Base-by-base conservation (phyloP, 2,797 vertebrate species). In the Sebastes variabilis region DNA sequence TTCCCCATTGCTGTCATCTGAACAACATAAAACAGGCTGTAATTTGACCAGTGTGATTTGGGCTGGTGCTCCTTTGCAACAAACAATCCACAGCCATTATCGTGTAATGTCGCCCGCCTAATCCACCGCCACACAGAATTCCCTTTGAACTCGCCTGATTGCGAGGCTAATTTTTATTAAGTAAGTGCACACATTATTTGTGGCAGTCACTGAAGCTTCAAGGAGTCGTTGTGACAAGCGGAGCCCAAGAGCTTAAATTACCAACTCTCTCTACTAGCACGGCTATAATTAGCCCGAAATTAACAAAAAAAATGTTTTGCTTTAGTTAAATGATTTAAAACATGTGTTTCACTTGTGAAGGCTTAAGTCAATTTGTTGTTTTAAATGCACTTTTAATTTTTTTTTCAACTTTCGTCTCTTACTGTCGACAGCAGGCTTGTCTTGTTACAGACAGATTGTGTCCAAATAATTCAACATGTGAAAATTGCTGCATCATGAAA, bases 271-370 rank as follows among this genome's bases (percentile, higher is more conserved):
- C 86, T 94, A 88, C 89, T 92, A 89, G 88, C 94, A 85, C 80
- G 88, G 87, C 94, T 96, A 93, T 97, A 97, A 97, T 97, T 96
- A 97, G 90, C 92, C 93, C 91, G 86, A 95, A 89, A 96, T 96
- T 94, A 97, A 94, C 94, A 94, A 94, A 93, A 96, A 96, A 96
- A 96, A 96, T 96, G 95, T 96, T 97, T 97, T 36, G 91, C 94
- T 96, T 97, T 96, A 93, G 94, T 96, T 96, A 92, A 96, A 96
- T 97, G 96, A 96, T 97, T 97, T 96, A 96, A 93, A 96, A 95
- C 94, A 94, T 97, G 96, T 95, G 95, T 96, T 96, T 96, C 93
- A 94, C 92, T 97, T 95, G 95, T 96, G 95, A 94, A 92, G 95
- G 92, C 94, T 96, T 92, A 94, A 94, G 96, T 96, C 92, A 96